Evolutionary conservation across 2,797 vertebrate species (phyloP), one percentile per base, ranked within the genome.

Genomic region (Sebastolobus alascanus): DNA sequence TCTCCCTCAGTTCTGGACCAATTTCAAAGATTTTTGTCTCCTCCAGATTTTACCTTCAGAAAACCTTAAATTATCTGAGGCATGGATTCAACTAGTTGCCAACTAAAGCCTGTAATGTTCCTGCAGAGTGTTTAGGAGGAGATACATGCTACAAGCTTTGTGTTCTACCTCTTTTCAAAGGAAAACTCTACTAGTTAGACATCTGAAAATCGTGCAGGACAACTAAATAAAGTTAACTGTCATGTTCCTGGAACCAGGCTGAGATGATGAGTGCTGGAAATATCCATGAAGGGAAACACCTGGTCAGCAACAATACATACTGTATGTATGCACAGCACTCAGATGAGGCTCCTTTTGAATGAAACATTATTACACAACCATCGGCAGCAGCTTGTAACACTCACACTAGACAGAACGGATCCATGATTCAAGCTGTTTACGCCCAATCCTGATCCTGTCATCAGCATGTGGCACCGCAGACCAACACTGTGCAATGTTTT

Each of bases 351-450:
- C 25, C 25, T 40, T 16, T 54, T n/a, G 52, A 66, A 58, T 72
- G 54, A 79, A 69, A 25, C 33, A 56, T 75, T 65, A 43, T 40
- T 76, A 73, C 60, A 73, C 50, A 69, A 69, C 35, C 69, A 38
- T 27, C 63, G 60, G 69, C 33, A 71, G 65, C 55, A 82, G 79
- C 79, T 82, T 72, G 71, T 56, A 50, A 66, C 29, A 43, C 63
- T 75, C 68, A 83, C 67, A 71, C 70, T 43, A n/a, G 35, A 56
- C 43, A 64, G 38, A 77, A 68, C 1, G 13, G 29, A 73, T 63
- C 59, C 37, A 58, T 16, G 52, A 76, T 59, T 70, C 69, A 68
- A 72, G 67, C 56, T 52, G 29, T 61, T 78, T 73, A 33, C 18
- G 9, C 50, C 27, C 59, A 63, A 68, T 68, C 46, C 25, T 61